Evolutionary conservation across 2,113 vertebrate genomes (phyloP).

Genomic region (Corvus hawaiiensis): DNA sequence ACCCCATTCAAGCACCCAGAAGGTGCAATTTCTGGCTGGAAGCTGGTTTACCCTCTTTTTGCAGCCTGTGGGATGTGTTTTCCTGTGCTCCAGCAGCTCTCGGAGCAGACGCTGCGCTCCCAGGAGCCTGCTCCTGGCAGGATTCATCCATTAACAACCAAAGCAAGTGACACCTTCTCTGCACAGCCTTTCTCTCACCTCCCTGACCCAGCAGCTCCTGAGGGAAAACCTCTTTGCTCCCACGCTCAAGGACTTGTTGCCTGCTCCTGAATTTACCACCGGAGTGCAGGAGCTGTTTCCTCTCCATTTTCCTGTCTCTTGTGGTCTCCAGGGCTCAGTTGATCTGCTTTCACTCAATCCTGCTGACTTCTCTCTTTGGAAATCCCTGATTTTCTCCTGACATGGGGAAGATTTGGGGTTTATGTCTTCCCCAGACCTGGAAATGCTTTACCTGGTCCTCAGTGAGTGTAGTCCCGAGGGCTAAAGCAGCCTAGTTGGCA

Average conservation of each 20-base stretch:
- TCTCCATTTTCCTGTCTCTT: neutral
- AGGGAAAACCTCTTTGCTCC: neutral
- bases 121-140: neutral
- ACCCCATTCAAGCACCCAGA: neutral
- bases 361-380: neutral
- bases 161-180: neutral
- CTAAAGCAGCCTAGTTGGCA: neutral
- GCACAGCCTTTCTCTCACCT: neutral
- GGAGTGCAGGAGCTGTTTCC: neutral
- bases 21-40: neutral
- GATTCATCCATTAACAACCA: neutral
- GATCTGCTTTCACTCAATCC: neutral
- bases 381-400: neutral
- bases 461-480: fast-evolving
- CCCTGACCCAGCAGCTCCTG: neutral
- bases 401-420: neutral
- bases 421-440: neutral
- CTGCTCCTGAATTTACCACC: neutral
- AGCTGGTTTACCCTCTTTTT: neutral
- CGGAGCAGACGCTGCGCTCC: neutral
- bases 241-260: neutral
- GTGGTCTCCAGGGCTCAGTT: neutral
- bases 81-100: neutral
- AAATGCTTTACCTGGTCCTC: neutral
- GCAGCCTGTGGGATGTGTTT: neutral